Evolutionary conservation across 2,888 invertebrate species (phyloP).

Genomic region (Hylaea fasciaria): DNA sequence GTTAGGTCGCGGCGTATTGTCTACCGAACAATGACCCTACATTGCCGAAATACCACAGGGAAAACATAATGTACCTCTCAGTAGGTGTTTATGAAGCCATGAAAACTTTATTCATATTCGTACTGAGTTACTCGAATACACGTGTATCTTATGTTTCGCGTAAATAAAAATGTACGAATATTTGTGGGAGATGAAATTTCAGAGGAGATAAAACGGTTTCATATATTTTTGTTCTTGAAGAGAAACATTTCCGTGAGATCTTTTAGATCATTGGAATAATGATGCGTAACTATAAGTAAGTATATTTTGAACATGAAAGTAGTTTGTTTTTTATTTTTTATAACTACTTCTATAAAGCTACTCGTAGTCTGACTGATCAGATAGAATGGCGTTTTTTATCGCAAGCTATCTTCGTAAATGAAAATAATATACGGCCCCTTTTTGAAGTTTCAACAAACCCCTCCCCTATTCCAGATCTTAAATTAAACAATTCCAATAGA

Average conservation of each 20-base stretch:
- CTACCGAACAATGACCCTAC: constrained; percentile 6
- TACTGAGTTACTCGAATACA: neutral
- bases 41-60: constrained; percentile 3
- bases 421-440: no score
- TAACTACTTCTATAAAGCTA: no score
- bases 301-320: neutral
- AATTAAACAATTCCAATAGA: no score
- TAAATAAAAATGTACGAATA: constrained; percentile 14
- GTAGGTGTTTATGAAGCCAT: constrained; percentile 10
- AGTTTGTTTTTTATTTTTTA: no score
- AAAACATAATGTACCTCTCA: constrained; percentile 4
- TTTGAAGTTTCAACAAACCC: no score
- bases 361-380: no score
- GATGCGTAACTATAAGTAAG: neutral
- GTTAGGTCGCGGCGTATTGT: constrained; percentile 2
- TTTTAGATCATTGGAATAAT: no score
- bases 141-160: constrained; percentile 2
- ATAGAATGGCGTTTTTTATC: no score
- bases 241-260: neutral
- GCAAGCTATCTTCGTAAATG: no score
- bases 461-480: no score
- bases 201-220: constrained; percentile 1
- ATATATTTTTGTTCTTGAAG: neutral
- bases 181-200: neutral
- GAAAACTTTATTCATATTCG: constrained; percentile 15